Percentiles rank a stretch among this genome's conserved stretches.
These are phyloP conservation scores for Parapsyche elsis DNA, from an alignment of 1,140 invertebrate species.

Conservation along the genomic window DNA sequence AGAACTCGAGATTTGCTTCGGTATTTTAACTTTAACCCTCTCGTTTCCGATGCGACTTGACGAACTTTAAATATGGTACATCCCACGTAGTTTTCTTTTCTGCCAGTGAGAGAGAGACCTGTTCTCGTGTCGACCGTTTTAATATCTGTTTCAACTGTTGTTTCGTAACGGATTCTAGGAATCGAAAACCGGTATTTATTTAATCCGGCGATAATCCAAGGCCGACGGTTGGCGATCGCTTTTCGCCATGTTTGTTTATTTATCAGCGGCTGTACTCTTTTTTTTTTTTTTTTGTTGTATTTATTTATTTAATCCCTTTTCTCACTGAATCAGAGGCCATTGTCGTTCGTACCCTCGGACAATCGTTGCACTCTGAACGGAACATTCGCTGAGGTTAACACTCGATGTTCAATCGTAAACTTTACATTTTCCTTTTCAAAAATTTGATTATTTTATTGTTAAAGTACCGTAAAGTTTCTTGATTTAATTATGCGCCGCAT, in stretches of 20 bases:
- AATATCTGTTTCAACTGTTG: not conserved
- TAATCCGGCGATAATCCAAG: not conserved
- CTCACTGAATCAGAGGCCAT: not conserved
- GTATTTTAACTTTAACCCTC: too few relatives aligned
- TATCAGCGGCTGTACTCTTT: too few relatives aligned
- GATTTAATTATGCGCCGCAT: too few relatives aligned
- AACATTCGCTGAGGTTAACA: not conserved
- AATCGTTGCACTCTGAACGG: not conserved
- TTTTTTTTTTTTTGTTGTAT: not conserved
- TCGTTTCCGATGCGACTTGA: too few relatives aligned
- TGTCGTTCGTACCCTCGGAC: not conserved
- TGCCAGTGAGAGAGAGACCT: too few relatives aligned
- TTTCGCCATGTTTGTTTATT: not conserved
- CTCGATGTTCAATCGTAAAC: not conserved
- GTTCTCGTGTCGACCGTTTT: not conserved
- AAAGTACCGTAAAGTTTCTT: too few relatives aligned
- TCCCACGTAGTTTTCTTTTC: not conserved
- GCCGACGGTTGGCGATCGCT: conserved; percentile 20
- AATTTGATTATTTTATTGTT: too few relatives aligned
- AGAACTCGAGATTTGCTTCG: too few relatives aligned
- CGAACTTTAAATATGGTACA: too few relatives aligned
- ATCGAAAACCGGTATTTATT: not conserved
- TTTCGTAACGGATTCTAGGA: conserved; percentile 26
- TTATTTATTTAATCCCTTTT: not conserved
- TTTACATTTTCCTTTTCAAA: too few relatives aligned